Percentiles rank a stretch among this genome's conserved stretches.
Evolutionary conservation across 2,113 vertebrate species (phyloP).

Genomic region (Ailuropoda melanoleuca): DNA sequence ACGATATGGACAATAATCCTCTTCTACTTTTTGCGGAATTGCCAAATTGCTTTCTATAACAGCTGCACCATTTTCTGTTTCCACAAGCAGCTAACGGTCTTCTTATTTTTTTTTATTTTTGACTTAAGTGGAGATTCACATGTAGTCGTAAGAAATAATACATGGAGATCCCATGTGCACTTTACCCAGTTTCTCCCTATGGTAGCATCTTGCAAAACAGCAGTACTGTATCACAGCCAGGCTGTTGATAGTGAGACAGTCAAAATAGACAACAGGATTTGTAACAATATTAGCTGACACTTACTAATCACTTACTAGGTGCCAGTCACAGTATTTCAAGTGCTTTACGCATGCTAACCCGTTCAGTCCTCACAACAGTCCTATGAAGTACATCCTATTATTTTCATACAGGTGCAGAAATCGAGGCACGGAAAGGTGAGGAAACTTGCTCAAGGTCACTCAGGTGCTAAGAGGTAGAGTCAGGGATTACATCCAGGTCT

Average conservation of each 20-base stretch:
- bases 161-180: neutral
- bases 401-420: neutral
- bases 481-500: neutral
- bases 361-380: neutral
- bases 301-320: neutral
- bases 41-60: neutral
- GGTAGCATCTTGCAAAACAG: neutral
- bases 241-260: too few relatives aligned
- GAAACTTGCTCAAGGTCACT: neutral
- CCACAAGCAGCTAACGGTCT: neutral
- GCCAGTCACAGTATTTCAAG: neutral
- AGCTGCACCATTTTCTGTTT: neutral
- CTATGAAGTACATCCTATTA: neutral
- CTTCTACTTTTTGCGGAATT: neutral
- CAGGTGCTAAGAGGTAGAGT: neutral
- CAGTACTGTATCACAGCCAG: neutral
- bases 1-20: neutral
- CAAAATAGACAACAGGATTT: neutral
- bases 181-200: neutral
- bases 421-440: neutral
- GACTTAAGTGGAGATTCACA: neutral
- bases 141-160: neutral
- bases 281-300: neutral
- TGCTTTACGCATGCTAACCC: neutral
- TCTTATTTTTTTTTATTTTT: neutral